Conservation (phyloP, 2,797 vertebrate species). For the Antrozous pallidus region DNA sequence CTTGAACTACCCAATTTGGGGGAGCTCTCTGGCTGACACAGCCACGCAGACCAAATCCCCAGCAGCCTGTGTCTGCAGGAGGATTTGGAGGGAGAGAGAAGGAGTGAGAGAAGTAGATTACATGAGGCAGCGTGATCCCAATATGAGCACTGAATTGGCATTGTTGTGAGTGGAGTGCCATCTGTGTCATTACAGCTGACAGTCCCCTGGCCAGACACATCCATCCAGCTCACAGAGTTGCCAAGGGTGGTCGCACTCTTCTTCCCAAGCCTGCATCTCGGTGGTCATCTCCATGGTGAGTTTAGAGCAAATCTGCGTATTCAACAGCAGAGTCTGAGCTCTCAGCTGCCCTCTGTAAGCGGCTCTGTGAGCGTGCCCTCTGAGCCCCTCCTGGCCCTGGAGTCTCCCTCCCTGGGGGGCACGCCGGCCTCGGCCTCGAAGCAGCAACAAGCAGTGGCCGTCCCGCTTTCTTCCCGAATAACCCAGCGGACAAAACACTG, state of each 20-base stretch:
- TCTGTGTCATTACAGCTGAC: not conserved
- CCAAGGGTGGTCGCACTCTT: not conserved
- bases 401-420: not conserved
- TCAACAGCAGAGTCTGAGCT: not conserved
- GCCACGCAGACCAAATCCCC: not conserved
- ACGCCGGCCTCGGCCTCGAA: not conserved
- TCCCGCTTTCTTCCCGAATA: not conserved
- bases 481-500: not conserved
- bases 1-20: not conserved
- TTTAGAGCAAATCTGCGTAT: not conserved
- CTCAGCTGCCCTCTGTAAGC: not conserved
- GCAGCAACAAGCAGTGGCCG: not conserved
- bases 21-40: not conserved
- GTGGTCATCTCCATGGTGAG: not conserved
- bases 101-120: not conserved
- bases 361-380: not conserved
- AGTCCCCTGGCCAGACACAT: not conserved
- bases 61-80: fast-evolving
- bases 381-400: not conserved
- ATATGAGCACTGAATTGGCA: not conserved
- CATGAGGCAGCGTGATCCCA: not conserved
- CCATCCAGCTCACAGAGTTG: not conserved
- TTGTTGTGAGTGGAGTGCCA: not conserved
- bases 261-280: not conserved
- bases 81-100: not conserved